These are phyloP conservation scores for Chloropsis hardwickii DNA, from an alignment of 2,113 vertebrate species.

Conservation along the genomic window DNA sequence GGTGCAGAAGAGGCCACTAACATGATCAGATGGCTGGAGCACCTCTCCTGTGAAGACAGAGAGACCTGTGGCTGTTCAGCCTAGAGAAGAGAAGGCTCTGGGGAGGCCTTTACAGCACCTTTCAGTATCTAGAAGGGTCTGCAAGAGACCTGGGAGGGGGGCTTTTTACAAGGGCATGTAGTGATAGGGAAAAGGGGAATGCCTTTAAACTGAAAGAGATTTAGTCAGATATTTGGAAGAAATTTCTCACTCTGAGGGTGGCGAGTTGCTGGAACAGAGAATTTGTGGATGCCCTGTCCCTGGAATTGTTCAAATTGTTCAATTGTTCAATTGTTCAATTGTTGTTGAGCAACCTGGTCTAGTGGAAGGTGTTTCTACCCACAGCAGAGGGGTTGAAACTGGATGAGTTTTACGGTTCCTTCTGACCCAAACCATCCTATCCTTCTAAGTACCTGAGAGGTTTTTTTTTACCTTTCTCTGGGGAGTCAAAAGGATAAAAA, in stretches of 20 bases:
- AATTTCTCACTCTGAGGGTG: neutral
- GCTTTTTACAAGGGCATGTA: neutral
- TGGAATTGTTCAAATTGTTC: neutral
- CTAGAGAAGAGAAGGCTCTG: neutral
- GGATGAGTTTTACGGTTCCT: neutral
- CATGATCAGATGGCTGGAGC: neutral
- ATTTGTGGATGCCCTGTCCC: neutral
- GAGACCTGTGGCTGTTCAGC: neutral
- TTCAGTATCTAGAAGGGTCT: neutral
- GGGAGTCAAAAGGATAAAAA: neutral
- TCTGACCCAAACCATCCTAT: neutral
- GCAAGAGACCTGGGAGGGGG: neutral
- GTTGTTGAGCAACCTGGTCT: neutral
- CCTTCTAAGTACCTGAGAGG: neutral
- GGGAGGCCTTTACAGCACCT: neutral
- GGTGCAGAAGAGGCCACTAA: neutral
- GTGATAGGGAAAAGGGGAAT: neutral
- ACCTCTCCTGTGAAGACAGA: neutral
- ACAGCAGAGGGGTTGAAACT: rapidly evolving
- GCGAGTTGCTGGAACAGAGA: neutral
- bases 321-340: too few species aligned
- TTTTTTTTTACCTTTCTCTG: neutral
- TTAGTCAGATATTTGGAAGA: neutral
- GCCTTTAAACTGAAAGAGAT: neutral
- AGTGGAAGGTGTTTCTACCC: neutral